phyloP scores from a whole-genome alignment of 2,888 invertebrate species.

The Heteropelma amictum region DNA sequence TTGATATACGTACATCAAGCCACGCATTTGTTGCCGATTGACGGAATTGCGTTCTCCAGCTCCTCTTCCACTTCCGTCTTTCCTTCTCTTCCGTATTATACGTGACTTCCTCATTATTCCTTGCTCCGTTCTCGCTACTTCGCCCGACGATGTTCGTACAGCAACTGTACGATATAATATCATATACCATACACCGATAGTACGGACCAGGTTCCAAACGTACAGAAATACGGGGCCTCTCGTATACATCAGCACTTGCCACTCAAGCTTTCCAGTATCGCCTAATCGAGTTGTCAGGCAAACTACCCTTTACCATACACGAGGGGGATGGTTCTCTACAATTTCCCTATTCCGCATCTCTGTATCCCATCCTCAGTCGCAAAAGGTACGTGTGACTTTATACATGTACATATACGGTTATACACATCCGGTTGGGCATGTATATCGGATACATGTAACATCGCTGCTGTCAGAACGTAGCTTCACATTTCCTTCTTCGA shows the following conservation, averaged over 20 bases:
- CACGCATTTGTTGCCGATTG: conserved; percentile 21
- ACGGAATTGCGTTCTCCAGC: neutral
- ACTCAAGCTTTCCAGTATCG: conserved; percentile 68
- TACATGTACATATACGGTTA: neutral
- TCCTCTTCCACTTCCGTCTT: neutral
- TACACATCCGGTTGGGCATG: conserved; percentile 5
- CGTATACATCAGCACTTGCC: conserved; percentile 69
- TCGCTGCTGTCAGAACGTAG: conserved; percentile 20
- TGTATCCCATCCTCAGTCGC: neutral
- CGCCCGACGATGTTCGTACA: conserved; percentile 12
- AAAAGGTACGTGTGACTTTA: neutral
- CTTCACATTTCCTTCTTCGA: neutral
- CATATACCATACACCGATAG: neutral
- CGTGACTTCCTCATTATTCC: conserved; percentile 49
- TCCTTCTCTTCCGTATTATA: conserved; percentile 3
- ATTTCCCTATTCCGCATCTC: conserved; percentile 61
- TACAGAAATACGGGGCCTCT: conserved; percentile 27
- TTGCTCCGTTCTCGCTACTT: conserved; percentile 20
- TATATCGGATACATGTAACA: conserved; percentile 27
- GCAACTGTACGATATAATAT: conserved; percentile 16
- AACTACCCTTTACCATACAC: conserved; percentile 71
- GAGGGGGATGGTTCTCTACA: conserved; percentile 48
- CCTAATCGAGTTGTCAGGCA: conserved; percentile 74
- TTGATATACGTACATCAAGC: too few relatives aligned
- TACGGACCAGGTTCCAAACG: conserved; percentile 14